Base-by-base conservation (phyloP, 2,888 invertebrate species). In the Apotomis betuletana region DNA sequence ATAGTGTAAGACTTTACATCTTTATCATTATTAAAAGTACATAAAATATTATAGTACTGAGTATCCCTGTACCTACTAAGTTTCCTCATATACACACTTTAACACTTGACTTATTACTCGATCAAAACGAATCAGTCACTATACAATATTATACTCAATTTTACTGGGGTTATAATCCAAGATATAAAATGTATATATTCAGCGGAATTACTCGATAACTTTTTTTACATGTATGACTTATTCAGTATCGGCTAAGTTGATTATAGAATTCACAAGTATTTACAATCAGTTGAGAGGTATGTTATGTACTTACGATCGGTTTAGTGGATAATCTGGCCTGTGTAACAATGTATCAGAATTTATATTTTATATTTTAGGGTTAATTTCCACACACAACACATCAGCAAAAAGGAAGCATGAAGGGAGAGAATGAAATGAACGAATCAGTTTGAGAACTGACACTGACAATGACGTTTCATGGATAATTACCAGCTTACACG, bases 351-450 rank as follows among this genome's bases (percentile, higher is more conserved):
- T 52, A 44, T 58, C 38, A 13, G 51, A 54, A 55, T 6, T 49
- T 63, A 63, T 38, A 44, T 49, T 46, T 41, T 3, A 3, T 52
- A 44, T 68, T 72, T 72, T 72, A 72, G 51, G 67, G 71, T 71
- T 71, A 70, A 61, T 52, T 58, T 68, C 46, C 59, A 51, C 62
- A 67, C 71, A 72, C 57, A 70, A 68, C 68, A 63, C 67, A 63
- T 68, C 72, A 72, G 72, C 72, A 68, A 63, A 68, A 63, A 54
- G 58, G 67, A 44, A 51, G 58, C 68, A 72, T 63, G 67, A 67
- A 67, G 59, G 49, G 13, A 67, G 15, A 36, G 49, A 57, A 36
- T 9, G 10, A 15, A 49, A 57, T 46, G 65, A 68, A 60, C 10
- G 51, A 69, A 57, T 27, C 38, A 38, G 46, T 44, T n/a, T 55